Base-by-base conservation (phyloP, 2,888 invertebrate genomes). In the Drosophila antonietae region DNA sequence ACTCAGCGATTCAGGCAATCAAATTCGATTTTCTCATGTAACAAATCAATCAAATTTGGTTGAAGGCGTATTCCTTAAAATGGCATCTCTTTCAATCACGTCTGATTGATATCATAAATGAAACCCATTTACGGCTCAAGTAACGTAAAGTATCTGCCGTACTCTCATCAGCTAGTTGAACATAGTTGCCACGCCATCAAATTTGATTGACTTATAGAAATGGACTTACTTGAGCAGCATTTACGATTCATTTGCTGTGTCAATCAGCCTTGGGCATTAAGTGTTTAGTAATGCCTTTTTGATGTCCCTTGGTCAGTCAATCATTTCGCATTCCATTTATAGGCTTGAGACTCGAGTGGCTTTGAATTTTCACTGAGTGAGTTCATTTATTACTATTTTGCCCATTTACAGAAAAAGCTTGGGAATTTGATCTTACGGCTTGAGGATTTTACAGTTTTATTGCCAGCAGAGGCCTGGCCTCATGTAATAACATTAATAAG, bases 401-500 rank as follows among this genome's bases (percentile, higher is more conserved):
- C 14, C 33, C 20, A 35, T 14, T 51, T 51, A 14, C 7, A 8
- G 3, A 14, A 33, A 35, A 12, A 51, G 51, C 51, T 18, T 18
- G 18, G 51, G 51, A 35, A 51, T 51, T 35, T 14, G 51, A 51
- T 51, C 35, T 51, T 51, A 51, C 35, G 51, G 33, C n/a, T 51
- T 51, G 33, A 14, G 33, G 51, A 51, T 35, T 51, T 51, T 51
- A 35, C 12, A 35, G 35, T 35, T 51, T 51, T 18, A 51, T 18
- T 51, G 35, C 51, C 51, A 8, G 33, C 51, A 10, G 20, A 51
- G 51, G 51, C 20, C 35, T 14, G 20, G 51, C 51, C 14, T 8
- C 20, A 8, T 12, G 33, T 20, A 51, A 51, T 51, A 51, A 35
- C 51, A 51, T 14, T 51, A 51, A 51, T 35, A 51, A 35, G 35